Conservation (phyloP, 2,797 vertebrate genomes). For the Cyclopterus lumpus region DNA sequence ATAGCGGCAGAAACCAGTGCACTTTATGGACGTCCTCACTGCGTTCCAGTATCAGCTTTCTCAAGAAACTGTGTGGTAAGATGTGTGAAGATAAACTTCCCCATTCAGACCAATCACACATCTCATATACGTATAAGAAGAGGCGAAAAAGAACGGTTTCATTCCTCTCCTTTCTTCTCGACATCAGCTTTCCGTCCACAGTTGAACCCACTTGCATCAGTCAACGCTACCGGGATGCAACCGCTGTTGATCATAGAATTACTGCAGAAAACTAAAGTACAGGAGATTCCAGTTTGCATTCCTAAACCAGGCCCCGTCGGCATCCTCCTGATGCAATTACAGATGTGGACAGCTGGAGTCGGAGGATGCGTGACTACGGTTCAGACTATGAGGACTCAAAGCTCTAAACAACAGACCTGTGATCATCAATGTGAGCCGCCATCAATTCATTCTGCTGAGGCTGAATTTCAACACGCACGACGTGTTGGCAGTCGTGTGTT, state of each 20-base stretch:
- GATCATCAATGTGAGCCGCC: not conserved
- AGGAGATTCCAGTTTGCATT: not conserved
- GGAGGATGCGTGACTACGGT: too few species aligned
- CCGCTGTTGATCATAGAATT: too few species aligned
- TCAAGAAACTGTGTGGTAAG: conserved; percentile 1
- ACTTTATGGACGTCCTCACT: not conserved
- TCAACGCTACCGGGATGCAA: not conserved
- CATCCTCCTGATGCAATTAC: too few species aligned
- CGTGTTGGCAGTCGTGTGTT: not conserved
- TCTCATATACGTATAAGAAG: not conserved
- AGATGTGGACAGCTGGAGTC: too few species aligned
- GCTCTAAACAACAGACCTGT: not conserved
- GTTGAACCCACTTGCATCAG: not conserved
- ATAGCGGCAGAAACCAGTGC: not conserved
- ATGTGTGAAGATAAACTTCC: conserved; percentile 42
- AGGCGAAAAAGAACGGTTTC: not conserved
- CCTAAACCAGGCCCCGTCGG: not conserved
- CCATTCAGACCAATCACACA: not conserved
- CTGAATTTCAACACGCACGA: not conserved
- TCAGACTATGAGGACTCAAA: not conserved
- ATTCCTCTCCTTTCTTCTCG: not conserved
- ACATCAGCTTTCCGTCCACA: not conserved
- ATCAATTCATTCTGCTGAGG: not conserved
- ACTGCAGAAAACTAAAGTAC: not conserved
- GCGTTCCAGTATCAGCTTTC: not conserved